Conservation (phyloP, 2,888 invertebrate genomes). For the Lasioglossum vierecki region DNA sequence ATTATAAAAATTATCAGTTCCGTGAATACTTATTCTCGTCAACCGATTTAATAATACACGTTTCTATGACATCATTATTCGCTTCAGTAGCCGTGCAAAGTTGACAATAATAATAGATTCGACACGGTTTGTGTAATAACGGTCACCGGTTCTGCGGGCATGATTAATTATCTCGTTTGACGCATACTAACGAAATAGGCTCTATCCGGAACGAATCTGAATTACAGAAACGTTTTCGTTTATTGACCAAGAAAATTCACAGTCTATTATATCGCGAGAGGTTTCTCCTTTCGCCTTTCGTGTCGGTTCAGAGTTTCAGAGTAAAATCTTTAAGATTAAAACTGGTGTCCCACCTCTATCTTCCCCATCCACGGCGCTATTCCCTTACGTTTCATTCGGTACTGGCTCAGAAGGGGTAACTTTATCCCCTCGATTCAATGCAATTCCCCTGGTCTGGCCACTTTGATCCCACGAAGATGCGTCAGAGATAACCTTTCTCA, state of each 20-base stretch:
- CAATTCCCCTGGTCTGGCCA: too few species aligned
- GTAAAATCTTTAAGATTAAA: not conserved
- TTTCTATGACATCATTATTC: constrained; percentile 42
- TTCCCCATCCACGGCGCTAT: too few species aligned
- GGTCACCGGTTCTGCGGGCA: constrained; percentile 26
- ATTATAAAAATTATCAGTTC: constrained; percentile 25
- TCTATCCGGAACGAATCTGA: constrained; percentile 9
- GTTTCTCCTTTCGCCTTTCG: not conserved
- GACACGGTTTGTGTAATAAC: constrained; percentile 33
- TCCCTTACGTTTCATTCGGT: too few species aligned
- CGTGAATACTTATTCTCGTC: not conserved
- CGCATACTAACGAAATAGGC: constrained; percentile 1
- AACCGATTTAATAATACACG: constrained; percentile 11
- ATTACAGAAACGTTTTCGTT: not conserved
- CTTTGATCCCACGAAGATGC: too few species aligned
- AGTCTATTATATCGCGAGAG: not conserved
- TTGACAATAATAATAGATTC: constrained; percentile 46
- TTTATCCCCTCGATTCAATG: too few species aligned
- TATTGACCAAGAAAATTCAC: not conserved
- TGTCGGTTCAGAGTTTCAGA: too few species aligned
- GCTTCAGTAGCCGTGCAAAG: constrained; percentile 20
- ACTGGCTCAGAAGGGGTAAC: too few species aligned
- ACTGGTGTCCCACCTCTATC: too few species aligned
- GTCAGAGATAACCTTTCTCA: not conserved
- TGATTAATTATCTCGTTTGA: constrained; percentile 30